Evolutionary conservation across 2,888 invertebrate species (phyloP), one percentile per base, ranked within the genome.

Genomic region (Chirona hameri): DNA sequence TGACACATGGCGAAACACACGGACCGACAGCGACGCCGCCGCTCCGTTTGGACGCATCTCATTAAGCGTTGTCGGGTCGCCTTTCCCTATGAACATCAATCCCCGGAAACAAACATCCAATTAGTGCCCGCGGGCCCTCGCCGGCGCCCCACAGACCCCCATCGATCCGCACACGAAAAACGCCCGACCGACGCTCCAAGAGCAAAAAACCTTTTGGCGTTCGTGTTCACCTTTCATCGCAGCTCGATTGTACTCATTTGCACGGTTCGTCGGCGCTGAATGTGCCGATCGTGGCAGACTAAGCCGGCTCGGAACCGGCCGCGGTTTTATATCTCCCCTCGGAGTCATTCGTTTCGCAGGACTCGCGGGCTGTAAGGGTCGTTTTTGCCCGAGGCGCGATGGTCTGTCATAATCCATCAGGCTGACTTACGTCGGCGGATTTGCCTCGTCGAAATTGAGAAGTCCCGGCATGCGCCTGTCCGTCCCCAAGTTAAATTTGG

Each of bases 41-140:
- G 60, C 60, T 21, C 24, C 24, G 24, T 60, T 24, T 60, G 60
- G 60, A 18, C 60, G 18, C 60, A 60, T 60, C 60, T 60, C 21
- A 60, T 60, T 60, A 60, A 24, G 21, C 60, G 60, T 60, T 60
- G 9, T 60, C 60, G 60, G 24, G 2, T 24, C 60, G 60, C 24
- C 60, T 60, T 24, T 60, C 60, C 60, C 60, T 60, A 1, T 60
- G 60, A 60, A 60, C 60, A 60, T 60, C 60, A 60, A 60, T 60
- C 60, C 24, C 60, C 60, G 60, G 60, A 60, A 60, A 60, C 60
- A 60, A 60, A 60, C 60, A 60, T 60, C 60, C 60, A 60, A 60
- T 60, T 60, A 60, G 60, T 14, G 24, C 24, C 1, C 24, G 60
- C 24, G 24, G 60, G 24, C 21, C 60, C 60, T 18, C 24, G 60